phyloP scores from a whole-genome alignment of 2,113 vertebrate genomes.

The Diadophis punctatus region DNA sequence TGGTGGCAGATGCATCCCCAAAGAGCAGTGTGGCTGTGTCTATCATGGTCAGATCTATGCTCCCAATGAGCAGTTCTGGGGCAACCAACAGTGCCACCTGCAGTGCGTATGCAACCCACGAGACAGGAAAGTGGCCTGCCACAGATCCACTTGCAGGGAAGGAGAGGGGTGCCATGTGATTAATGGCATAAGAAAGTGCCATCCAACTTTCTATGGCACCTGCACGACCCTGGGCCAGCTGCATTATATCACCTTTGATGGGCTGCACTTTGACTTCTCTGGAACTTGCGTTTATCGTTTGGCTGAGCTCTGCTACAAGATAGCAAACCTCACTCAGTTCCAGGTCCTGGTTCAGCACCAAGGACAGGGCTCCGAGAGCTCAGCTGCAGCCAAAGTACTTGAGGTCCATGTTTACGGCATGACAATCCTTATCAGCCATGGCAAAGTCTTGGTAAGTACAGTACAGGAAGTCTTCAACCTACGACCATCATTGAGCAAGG shows the following conservation, averaged over 20 bases:
- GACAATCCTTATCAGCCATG: constrained; percentile 56
- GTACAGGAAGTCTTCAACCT: not conserved
- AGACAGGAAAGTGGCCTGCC: constrained; percentile 56
- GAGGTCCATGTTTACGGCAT: constrained; percentile 61
- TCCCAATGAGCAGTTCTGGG: constrained; percentile 64
- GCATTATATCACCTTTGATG: constrained; percentile 66
- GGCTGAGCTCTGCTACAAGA: constrained; percentile 49
- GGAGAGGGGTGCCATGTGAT: constrained; percentile 52
- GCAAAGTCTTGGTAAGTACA: constrained; percentile 71
- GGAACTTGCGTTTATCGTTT: constrained; percentile 69
- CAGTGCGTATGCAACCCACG: constrained; percentile 53
- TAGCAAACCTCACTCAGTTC: constrained; percentile 54
- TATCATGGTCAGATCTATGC: constrained; percentile 65
- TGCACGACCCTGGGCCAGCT: constrained; percentile 63
- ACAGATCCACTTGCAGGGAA: constrained; percentile 42
- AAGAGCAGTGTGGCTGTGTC: constrained; percentile 59
- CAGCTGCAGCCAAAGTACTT: constrained; percentile 70
- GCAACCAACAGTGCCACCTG: constrained; percentile 51
- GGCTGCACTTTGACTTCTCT: constrained; percentile 61
- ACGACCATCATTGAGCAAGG: not conserved
- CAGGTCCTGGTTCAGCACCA: constrained; percentile 73
- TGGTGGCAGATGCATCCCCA: constrained; percentile 51
- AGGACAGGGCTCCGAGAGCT: constrained; percentile 60
- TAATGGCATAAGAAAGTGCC: constrained; percentile 52
- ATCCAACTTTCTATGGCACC: constrained; percentile 46